phyloP scores from a whole-genome alignment of 1,140 invertebrate genomes.

The Onthophagus taurus region DNA sequence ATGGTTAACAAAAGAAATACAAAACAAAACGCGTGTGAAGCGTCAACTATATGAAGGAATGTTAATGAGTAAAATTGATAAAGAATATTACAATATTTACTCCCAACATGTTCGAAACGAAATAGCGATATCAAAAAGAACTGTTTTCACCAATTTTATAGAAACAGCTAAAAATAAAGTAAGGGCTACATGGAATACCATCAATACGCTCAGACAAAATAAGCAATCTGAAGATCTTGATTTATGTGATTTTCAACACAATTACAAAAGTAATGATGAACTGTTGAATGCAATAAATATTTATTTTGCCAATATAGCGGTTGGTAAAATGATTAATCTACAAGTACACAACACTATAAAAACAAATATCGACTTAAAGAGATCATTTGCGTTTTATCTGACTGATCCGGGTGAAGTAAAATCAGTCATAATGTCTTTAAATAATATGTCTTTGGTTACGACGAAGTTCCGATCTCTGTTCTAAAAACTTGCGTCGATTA shows the following conservation, averaged over 20 bases:
- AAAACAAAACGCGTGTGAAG: neutral
- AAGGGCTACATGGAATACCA: neutral
- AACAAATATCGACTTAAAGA: neutral
- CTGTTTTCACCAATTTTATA: neutral
- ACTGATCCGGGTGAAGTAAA: too few relatives aligned
- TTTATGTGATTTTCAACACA: neutral
- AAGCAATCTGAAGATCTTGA: neutral
- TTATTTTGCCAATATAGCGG: neutral
- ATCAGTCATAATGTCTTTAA: neutral
- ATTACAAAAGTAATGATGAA: neutral
- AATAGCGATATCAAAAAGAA: slow-evolving; percentile 1
- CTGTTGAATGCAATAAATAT: slow-evolving; percentile 1
- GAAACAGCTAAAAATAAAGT: slow-evolving; percentile 5
- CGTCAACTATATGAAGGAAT: slow-evolving; percentile 3
- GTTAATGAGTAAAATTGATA: neutral
- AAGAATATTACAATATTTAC: neutral
- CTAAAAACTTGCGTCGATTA: slow-evolving; percentile 16
- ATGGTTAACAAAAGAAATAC: too few relatives aligned
- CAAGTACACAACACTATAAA: neutral
- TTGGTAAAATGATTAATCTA: neutral
- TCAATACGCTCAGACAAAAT: neutral
- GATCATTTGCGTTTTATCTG: too few relatives aligned
- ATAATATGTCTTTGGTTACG: slow-evolving; percentile 16
- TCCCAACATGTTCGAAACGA: neutral
- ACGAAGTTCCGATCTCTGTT: slow-evolving; percentile 15